Base-by-base conservation (phyloP, 2,888 invertebrate species). In the Troides oblongomaculatus region DNA sequence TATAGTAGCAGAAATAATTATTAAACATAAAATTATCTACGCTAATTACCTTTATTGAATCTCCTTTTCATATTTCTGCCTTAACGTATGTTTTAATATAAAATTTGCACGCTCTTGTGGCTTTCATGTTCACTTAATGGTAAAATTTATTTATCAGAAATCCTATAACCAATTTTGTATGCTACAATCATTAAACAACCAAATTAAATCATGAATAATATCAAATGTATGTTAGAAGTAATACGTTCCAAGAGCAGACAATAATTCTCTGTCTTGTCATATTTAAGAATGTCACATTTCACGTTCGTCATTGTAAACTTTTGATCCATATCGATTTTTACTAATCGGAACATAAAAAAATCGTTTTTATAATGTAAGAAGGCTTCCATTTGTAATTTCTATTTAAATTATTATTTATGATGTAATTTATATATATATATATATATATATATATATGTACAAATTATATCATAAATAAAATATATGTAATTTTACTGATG, bases 251-350 rank as follows among this genome's bases (percentile, higher is more conserved):
- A 67, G 64, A 59, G 56, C 53, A 60, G 72, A 72, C 72, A 72
- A 72, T 72, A 71, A 71, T 23, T 50, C 23, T 50, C 62, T 67
- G 66, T 71, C 71, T 67, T 64, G 64, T 69, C 69, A 63, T 61
- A 21, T 60, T 57, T 23, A 56, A 39, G 57, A 66, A 66, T 65
- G 65, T 69, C 56, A 39, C 43, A 58, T 46, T 61, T 69, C 17
- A 57, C 58, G 58, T 60, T 46, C 30, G n/a, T 56, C 56, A 56
- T 17, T 17, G 50, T 50, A 4, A 18, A 50, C 14, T 50, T 18
- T 50, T 14, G 50, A 18, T 50, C 50, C 17, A 50, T 14, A 50
- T 14, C 14, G 2, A 18, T 50, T 12, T 50, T 50, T 50, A 50
- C 2, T 4, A 50, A 50, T 50, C 50, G 17, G 17, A 50, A 14